Base-by-base conservation (phyloP, 2,113 vertebrate genomes). In the Chascanopsetta lugubris region DNA sequence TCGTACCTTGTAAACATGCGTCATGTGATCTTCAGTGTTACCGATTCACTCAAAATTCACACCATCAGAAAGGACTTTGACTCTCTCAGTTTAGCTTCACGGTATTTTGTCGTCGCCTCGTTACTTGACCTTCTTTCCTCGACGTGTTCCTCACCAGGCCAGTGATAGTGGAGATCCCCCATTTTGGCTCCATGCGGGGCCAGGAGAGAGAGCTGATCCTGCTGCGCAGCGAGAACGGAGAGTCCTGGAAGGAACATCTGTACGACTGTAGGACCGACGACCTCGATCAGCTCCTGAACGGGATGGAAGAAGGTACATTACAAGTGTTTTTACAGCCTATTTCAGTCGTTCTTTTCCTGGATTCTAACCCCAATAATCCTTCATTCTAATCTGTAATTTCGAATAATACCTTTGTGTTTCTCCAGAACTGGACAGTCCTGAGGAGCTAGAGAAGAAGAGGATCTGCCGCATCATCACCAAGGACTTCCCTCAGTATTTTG, bases 401-500 rank as follows among this genome's bases (percentile, higher is more conserved):
- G 0, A 49, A 17, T 27, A 54, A 13, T n/a, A 21, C n/a, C 18
- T 43, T 5, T 59, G 8, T 54, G 69, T 40, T 51, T 51, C 18
- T 34, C 53, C 77, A 99, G 97, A 99, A 77, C 89, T 99, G 71
- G 97, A 99, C 73, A 96, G 93, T 27, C 2, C 80, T 1, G 93
- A 95, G 21, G 97, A 99, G 50, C 89, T 99, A 18, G 96, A 98
- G 84, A 96, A 90, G 83, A 99, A 99, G 80, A 94, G 96, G 1
- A 97, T 99, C 91, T 99, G 97, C 83, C 92, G 97, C 61, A 97
- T 99, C 3, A 85, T 99, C 83, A 98, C 97, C 0, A 98, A 97
- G 88, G 97, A 99, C 63, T 99, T 99, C 76, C 97, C 97, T 1
- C 97, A 99, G 88, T 99, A 99, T 79, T 99, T 99, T 17, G 97